Percentiles rank a stretch among this genome's conserved stretches.
phyloP scores from a whole-genome alignment of 2,797 vertebrate genomes.

The Cetoscarus ocellatus region DNA sequence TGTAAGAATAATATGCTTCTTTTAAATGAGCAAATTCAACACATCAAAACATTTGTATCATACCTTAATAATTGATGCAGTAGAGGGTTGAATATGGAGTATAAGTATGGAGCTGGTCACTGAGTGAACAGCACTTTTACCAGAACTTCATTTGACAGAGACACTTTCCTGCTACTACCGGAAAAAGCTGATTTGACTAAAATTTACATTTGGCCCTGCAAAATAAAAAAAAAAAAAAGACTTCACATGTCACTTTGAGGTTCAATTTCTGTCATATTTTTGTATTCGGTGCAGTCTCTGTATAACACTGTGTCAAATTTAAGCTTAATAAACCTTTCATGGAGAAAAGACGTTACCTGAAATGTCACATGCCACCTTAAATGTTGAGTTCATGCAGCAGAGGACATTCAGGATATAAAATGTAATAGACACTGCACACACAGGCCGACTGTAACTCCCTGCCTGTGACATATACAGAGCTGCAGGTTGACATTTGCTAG shows the following conservation, averaged over 20 bases:
- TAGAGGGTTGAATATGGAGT: too few species aligned
- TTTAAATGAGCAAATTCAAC: too few species aligned
- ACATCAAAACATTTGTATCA: too few species aligned
- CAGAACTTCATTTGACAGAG: background rate
- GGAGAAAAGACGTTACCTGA: background rate
- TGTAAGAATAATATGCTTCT: too few species aligned
- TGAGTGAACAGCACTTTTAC: background rate
- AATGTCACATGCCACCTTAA: constrained; percentile 2
- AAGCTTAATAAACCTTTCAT: background rate
- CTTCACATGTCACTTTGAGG: background rate
- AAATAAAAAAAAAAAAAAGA: background rate
- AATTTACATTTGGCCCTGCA: background rate
- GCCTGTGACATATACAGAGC: background rate
- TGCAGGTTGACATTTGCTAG: constrained; percentile 22
- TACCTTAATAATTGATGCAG: too few species aligned
- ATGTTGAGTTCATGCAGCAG: constrained; percentile 8
- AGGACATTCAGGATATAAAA: background rate
- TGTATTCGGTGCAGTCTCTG: background rate
- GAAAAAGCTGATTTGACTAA: background rate
- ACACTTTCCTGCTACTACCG: background rate
- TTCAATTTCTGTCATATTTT: background rate
- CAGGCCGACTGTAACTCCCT: background rate
- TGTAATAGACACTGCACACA: background rate
- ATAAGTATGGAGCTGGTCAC: background rate
- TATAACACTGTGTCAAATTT: constrained; percentile 11